Conservation (phyloP, 2,797 vertebrate genomes). For the Pseudomugil tenellus region DNA sequence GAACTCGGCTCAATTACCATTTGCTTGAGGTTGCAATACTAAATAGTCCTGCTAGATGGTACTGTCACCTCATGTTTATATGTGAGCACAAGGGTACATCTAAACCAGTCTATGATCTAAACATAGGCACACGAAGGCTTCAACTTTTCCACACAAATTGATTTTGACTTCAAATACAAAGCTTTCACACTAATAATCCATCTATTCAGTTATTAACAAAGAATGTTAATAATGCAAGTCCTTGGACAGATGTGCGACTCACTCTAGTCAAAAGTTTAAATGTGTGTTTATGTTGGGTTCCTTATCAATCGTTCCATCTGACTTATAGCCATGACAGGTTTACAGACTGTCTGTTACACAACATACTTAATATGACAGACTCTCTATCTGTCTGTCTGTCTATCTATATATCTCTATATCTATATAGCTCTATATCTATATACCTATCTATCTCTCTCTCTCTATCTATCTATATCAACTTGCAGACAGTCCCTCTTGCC, state of each 20-base stretch:
- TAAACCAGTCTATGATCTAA: no score
- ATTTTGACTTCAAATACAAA: background rate
- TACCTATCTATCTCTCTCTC: no score
- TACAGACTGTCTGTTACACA: background rate
- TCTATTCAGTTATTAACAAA: background rate
- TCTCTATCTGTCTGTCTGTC: no score
- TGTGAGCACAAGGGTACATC: background rate
- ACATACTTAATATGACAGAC: no score
- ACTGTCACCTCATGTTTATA: slow-evolving; percentile 15
- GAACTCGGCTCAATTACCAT: no score
- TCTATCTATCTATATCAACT: no score
- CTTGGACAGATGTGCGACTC: background rate
- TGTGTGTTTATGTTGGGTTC: background rate
- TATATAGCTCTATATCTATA: no score
- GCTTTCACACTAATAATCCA: background rate
- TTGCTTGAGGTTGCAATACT: slow-evolving; percentile 6
- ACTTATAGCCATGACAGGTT: background rate
- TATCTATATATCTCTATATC: no score
- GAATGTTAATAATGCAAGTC: background rate
- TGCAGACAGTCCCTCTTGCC: no score
- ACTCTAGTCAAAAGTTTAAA: background rate
- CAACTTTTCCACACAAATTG: background rate
- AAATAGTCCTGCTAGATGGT: slow-evolving; percentile 36
- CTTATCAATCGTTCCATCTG: background rate
- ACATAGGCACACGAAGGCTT: background rate